Conservation (phyloP, 1,140 invertebrate species). For the Bombus confusus region DNA sequence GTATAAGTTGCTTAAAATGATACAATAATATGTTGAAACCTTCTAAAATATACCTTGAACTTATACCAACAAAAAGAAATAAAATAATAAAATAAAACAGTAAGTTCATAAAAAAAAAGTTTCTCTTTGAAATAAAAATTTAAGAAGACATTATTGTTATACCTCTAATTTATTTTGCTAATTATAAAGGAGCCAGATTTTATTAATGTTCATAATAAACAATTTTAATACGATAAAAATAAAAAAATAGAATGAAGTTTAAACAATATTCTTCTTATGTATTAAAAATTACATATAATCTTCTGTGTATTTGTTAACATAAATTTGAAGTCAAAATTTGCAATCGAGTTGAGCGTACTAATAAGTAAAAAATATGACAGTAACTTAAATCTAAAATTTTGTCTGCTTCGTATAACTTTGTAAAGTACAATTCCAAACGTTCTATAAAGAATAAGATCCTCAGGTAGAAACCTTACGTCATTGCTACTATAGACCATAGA, state of each 20-base stretch:
- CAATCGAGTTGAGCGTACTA: neutral
- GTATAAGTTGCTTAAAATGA: neutral
- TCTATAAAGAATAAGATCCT: constrained; percentile 73
- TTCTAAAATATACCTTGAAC: neutral
- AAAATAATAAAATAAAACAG: neutral
- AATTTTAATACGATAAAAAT: too few relatives aligned
- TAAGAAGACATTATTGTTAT: neutral
- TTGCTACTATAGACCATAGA: constrained; percentile 73
- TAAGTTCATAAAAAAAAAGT: neutral
- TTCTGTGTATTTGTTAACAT: neutral
- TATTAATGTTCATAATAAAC: neutral
- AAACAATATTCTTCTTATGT: neutral
- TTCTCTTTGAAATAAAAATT: neutral
- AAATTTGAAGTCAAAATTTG: neutral
- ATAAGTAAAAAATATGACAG: neutral
- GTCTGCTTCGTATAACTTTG: neutral
- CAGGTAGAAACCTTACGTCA: constrained; percentile 81
- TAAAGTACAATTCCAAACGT: constrained; percentile 31
- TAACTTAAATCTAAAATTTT: neutral
- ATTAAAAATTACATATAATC: neutral
- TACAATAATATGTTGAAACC: neutral
- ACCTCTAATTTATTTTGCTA: neutral
- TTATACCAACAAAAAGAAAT: neutral
- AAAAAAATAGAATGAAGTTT: neutral
- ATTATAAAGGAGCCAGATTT: neutral